Evolutionary conservation across 2,888 invertebrate species (phyloP).

Genomic region (Orchesella flavescens): DNA sequence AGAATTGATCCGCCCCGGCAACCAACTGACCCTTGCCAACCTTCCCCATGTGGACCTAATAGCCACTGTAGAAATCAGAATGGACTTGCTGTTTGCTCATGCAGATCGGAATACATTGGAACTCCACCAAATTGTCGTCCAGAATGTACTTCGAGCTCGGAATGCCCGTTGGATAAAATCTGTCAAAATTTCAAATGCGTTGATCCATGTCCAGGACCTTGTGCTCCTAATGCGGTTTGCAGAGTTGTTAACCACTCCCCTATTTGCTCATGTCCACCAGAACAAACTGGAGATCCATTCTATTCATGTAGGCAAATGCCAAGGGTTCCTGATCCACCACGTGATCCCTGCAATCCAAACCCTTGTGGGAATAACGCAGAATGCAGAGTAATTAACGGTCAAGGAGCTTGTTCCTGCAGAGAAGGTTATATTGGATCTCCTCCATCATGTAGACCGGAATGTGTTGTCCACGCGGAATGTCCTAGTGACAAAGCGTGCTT

Average conservation of each 20-base stretch:
- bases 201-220: conserved; percentile 79
- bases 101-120: conserved; percentile 72
- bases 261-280: conserved; percentile 72
- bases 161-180: conserved; percentile 69
- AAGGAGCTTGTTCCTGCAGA: conserved; percentile 65
- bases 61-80: conserved; percentile 80
- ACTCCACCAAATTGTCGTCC: conserved; percentile 79
- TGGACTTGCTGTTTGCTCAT: conserved; percentile 79
- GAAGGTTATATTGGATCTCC: conserved; percentile 64
- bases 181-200: conserved; percentile 70
- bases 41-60: conserved; percentile 81
- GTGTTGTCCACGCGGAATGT: conserved; percentile 77
- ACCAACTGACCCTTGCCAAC: conserved; percentile 79
- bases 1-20: conserved; percentile 33
- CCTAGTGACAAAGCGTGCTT: conserved; percentile 79
- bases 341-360: conserved; percentile 87
- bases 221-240: conserved; percentile 77
- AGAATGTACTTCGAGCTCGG: conserved; percentile 81
- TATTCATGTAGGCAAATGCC: conserved; percentile 85
- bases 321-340: conserved; percentile 75
- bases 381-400: conserved; percentile 83
- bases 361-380: conserved; percentile 85
- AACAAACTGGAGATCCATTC: conserved; percentile 76
- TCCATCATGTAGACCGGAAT: conserved; percentile 66
- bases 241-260: conserved; percentile 73